Percentiles rank a stretch among this genome's conserved stretches.
phyloP scores from a whole-genome alignment of 2,888 invertebrate species.

The Dynastes grantii region DNA sequence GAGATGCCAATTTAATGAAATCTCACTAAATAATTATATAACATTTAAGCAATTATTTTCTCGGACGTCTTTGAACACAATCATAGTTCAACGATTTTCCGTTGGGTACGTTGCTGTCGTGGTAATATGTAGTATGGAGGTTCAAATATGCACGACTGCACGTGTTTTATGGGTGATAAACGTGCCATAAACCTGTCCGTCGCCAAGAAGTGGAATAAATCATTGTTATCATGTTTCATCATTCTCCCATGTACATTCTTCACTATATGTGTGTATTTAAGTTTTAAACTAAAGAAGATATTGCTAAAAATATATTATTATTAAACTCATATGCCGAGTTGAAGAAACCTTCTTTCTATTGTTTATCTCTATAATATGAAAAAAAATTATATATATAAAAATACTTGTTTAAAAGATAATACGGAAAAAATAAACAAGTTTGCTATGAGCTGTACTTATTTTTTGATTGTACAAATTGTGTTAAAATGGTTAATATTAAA shows the following conservation, averaged over 20 bases:
- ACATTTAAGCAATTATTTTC: constrained; percentile 32
- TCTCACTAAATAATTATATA: constrained; percentile 27
- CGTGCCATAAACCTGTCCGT: constrained; percentile 70
- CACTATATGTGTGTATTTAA: constrained; percentile 66
- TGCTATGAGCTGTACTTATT: constrained; percentile 82
- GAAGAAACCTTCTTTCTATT: constrained; percentile 62
- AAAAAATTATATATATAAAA: constrained; percentile 52
- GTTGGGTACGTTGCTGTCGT: constrained; percentile 36
- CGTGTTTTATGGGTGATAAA: constrained; percentile 68
- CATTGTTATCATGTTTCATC: constrained; percentile 59
- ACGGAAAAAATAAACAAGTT: constrained; percentile 72
- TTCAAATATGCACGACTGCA: constrained; percentile 66
- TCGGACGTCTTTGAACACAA: not conserved
- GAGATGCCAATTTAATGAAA: constrained; percentile 20
- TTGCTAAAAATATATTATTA: constrained; percentile 65
- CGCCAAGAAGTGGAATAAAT: constrained; percentile 54
- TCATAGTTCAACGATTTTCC: constrained; percentile 21
- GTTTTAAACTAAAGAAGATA: constrained; percentile 62
- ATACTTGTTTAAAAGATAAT: constrained; percentile 60
- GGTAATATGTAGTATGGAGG: constrained; percentile 56
- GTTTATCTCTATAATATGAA: constrained; percentile 55
- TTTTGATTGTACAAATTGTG: constrained; percentile 81
- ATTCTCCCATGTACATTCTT: constrained; percentile 59
- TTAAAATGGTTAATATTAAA: constrained; percentile 69
- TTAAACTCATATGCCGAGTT: constrained; percentile 61